Conservation (phyloP, 2,113 vertebrate genomes). For the Microtus oregoni region DNA sequence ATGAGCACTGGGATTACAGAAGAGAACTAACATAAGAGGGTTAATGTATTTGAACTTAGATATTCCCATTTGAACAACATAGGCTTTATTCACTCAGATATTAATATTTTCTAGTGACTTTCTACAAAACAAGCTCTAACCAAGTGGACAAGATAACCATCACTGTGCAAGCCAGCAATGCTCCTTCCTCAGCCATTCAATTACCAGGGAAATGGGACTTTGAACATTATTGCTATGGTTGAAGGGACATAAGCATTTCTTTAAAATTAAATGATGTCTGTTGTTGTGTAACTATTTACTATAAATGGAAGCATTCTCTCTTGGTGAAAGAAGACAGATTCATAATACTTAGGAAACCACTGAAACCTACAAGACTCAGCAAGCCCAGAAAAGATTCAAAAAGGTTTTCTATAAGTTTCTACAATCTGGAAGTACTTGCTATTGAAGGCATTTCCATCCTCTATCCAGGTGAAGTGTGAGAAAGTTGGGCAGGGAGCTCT, state of each 20-base stretch:
- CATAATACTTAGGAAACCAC: not conserved
- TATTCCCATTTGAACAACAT: too few relatives aligned
- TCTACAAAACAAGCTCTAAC: not conserved
- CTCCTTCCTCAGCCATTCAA: not conserved
- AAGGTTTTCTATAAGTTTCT: not conserved
- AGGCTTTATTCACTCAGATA: not conserved
- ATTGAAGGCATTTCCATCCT: not conserved
- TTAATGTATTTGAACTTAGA: not conserved
- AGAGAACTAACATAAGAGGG: not conserved
- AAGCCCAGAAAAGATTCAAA: not conserved
- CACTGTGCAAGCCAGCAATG: not conserved
- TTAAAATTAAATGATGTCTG: not conserved
- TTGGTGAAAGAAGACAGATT: too few relatives aligned
- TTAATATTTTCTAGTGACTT: not conserved
- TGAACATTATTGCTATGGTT: not conserved
- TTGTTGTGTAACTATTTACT: not conserved
- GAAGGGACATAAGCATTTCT: not conserved
- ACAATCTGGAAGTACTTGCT: not conserved
- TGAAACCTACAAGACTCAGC: not conserved
- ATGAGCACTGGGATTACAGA: too few relatives aligned
- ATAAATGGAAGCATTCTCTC: not conserved
- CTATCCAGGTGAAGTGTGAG: not conserved
- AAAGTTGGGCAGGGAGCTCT: not conserved
- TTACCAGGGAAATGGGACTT: not conserved
- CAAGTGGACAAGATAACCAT: not conserved